Base-by-base conservation (phyloP, 1,140 invertebrate species). In the Drosophila ironensis region DNA sequence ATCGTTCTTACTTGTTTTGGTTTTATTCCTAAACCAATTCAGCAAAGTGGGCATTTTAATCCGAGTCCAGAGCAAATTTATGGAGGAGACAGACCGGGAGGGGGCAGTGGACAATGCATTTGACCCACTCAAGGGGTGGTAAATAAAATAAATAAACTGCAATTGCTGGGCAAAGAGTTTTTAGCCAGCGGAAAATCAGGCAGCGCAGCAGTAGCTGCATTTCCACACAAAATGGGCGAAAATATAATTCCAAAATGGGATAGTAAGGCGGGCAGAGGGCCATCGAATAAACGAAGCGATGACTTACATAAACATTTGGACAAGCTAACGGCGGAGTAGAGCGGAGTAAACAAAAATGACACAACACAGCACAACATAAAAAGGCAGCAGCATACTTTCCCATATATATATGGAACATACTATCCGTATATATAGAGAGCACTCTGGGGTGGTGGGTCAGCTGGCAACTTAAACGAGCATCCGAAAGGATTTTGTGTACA, bases 401-500 rank as follows among this genome's bases (percentile, higher is more conserved):
- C n/a, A 46, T 14, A 46, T 5, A 30, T 14, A 73, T 38, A 41
- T 2, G 5, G 20, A 11, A 46, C 53, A 30, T 33, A 11, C 3
- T 28, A 11, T 27, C 47, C 28, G 11, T 2, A 9, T 41, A n/a
- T n/a, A n/a, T n/a, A n/a, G n/a, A n/a, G n/a, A n/a, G 28, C 19
- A n/a, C 30, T 7, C 22, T 3, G 25, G 16, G 27, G n/a, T 12
- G 35, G 33, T 41, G 59, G 42, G 56, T 41, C 42, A 59, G 52
- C 67, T 57, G 56, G 67, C 78, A 82, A 84, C 80, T 84, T 84
- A 84, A 84, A 86, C 80, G 80, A 80, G 80, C 80, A 86, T 86
- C 80, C 84, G 84, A 88, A 84, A 84, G 84, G 86, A 88, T 88
- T 88, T 88, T 88, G 84, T 88, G 84, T 88, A 88, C 84, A 88